These are phyloP conservation scores for Charanyca ferruginea DNA, from an alignment of 2,888 invertebrate species.

Conservation along the genomic window DNA sequence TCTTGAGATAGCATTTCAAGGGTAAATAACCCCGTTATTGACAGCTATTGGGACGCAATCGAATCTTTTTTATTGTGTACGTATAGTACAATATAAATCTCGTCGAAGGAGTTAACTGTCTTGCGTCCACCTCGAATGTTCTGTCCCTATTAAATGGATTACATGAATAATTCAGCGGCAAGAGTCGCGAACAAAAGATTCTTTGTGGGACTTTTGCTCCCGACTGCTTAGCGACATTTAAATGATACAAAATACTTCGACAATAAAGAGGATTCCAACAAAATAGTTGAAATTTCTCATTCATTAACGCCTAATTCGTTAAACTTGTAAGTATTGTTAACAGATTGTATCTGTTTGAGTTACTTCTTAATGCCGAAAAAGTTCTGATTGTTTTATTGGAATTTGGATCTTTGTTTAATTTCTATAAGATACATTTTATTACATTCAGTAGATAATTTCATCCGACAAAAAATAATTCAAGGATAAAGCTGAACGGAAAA, in stretches of 20 bases:
- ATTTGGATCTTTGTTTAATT: constrained; percentile 1
- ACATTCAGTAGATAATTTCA: background rate
- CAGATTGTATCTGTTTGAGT: constrained; percentile 1
- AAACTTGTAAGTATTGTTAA: constrained; percentile 31
- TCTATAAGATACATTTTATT: background rate
- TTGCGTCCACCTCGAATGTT: constrained; percentile 60
- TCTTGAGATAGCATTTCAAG: constrained; percentile 57
- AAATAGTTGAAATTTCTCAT: constrained; percentile 34
- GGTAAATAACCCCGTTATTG: constrained; percentile 60
- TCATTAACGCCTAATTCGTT: constrained; percentile 49
- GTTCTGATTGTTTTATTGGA: constrained; percentile 5
- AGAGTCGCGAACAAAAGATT: constrained; percentile 75
- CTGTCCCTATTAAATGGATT: constrained; percentile 83
- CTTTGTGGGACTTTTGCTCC: constrained; percentile 67
- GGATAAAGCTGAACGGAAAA: background rate
- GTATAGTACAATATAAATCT: constrained; percentile 70
- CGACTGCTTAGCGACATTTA: constrained; percentile 57
- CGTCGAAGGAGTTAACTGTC: constrained; percentile 65
- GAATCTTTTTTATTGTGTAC: constrained; percentile 60
- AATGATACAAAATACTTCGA: constrained; percentile 52
- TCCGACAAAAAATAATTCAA: background rate
- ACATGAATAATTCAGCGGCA: constrained; percentile 88
- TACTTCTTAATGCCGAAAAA: constrained; percentile 7
- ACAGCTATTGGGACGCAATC: constrained; percentile 60
- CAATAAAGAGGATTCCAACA: constrained; percentile 34